A percentile compares a stretch with the other conserved stretches of the same genome.
These are phyloP conservation scores for Sarcophaga carnaria DNA, from an alignment of 2,888 invertebrate genomes.

Conservation along the genomic window DNA sequence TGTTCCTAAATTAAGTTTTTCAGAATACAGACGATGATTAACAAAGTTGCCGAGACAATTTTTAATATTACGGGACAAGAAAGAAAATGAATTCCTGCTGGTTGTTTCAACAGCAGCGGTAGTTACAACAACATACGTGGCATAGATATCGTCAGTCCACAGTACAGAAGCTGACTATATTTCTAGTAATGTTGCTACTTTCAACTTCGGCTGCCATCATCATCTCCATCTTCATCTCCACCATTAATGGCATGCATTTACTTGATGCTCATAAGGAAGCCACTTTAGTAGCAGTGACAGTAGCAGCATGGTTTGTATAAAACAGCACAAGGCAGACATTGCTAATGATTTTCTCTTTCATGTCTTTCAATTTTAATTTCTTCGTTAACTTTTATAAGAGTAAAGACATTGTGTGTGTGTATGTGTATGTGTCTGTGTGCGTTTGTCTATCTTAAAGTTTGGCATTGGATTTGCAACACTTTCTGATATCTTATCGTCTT, in stretches of 20 bases:
- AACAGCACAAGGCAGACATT: too few relatives aligned
- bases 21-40: too few relatives aligned
- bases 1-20: too few relatives aligned
- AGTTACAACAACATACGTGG: too few relatives aligned
- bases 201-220: conserved; percentile 22
- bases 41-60: too few relatives aligned
- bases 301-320: neutral
- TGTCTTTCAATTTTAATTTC: neutral
- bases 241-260: conserved; percentile 21
- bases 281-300: too few relatives aligned
- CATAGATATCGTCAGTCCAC: too few relatives aligned
- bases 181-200: conserved; percentile 28
- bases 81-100: too few relatives aligned
- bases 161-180: neutral
- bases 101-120: too few relatives aligned
- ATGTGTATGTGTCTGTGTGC: too few relatives aligned
- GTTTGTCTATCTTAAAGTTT: neutral
- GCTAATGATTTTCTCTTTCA: too few relatives aligned
- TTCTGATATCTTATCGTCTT: conserved; percentile 52
- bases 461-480: conserved; percentile 41
- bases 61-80: too few relatives aligned
- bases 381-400: neutral
- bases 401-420: neutral
- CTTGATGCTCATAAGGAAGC: conserved; percentile 27
- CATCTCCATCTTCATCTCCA: neutral